phyloP scores from a whole-genome alignment of 2,113 vertebrate species.

The Bolborhynchus lineola region DNA sequence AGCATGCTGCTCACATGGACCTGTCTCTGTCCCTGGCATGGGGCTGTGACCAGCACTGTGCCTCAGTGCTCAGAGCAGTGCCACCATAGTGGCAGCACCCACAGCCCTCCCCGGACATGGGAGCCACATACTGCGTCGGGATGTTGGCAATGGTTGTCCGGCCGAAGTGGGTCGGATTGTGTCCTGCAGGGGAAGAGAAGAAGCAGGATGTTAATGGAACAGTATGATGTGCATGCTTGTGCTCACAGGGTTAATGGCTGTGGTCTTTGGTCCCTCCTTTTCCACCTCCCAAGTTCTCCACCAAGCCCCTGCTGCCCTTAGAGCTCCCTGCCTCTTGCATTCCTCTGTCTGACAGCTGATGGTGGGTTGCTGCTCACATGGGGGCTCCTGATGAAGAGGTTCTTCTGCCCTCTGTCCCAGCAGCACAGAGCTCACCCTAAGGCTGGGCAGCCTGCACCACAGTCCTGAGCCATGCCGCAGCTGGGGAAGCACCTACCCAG shows the following conservation, averaged over 20 bases:
- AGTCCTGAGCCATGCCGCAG: background rate
- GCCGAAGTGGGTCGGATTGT: conserved; percentile 88
- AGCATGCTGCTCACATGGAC: background rate
- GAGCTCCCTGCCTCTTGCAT: background rate
- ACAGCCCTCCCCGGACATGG: background rate
- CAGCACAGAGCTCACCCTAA: background rate
- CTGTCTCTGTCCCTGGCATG: rapidly evolving
- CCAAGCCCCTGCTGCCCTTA: background rate
- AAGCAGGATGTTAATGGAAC: background rate
- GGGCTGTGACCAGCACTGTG: background rate
- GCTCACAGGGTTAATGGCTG: background rate
- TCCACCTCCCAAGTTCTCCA: background rate
- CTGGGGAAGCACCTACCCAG: conserved; percentile 77
- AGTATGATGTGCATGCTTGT: rapidly evolving
- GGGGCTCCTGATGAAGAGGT: background rate
- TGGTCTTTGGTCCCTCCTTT: background rate
- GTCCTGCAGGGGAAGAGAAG: conserved; percentile 74
- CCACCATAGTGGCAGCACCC: background rate
- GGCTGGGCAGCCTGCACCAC: background rate
- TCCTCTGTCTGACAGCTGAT: background rate
- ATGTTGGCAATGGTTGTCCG: conserved; percentile 94
- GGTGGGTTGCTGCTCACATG: background rate
- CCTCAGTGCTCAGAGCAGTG: background rate
- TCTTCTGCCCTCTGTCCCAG: background rate
- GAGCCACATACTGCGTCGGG: conserved; percentile 84